These are phyloP conservation scores for Belonocnema kinseyi DNA, from an alignment of 1,140 invertebrate genomes.

Conservation along the genomic window DNA sequence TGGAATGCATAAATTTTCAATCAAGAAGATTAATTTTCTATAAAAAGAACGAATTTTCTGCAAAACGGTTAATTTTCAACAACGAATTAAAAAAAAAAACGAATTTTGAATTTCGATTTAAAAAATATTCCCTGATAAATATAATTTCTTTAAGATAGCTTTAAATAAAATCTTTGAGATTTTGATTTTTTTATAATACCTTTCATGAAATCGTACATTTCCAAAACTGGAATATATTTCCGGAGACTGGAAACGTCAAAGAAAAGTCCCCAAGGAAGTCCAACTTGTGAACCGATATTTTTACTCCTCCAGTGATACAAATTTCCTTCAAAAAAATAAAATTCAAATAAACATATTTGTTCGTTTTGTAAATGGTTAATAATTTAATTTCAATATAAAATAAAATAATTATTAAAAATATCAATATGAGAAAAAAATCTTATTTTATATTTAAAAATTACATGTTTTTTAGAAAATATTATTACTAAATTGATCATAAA, in stretches of 20 bases:
- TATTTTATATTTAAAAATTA: neutral
- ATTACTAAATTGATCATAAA: conserved; percentile 8
- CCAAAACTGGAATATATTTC: conserved; percentile 89
- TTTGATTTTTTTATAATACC: conserved; percentile 69
- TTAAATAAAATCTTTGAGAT: neutral
- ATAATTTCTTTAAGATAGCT: too few relatives aligned
- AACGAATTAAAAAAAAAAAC: too few relatives aligned
- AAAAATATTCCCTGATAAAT: too few relatives aligned
- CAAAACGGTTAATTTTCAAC: too few relatives aligned
- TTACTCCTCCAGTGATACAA: conserved; percentile 92
- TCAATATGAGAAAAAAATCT: conserved; percentile 2
- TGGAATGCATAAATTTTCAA: too few relatives aligned
- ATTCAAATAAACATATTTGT: conserved; percentile 34
- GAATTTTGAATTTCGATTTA: too few relatives aligned
- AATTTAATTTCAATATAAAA: neutral
- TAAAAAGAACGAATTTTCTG: too few relatives aligned
- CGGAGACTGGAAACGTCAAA: conserved; percentile 90
- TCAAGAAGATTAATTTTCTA: too few relatives aligned
- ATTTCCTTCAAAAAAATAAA: conserved; percentile 56
- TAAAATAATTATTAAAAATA: conserved; percentile 1
- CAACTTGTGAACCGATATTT: conserved; percentile 73
- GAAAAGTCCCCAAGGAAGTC: conserved; percentile 87
- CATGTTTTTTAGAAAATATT: neutral
- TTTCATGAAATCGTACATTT: conserved; percentile 89
- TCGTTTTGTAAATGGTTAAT: conserved; percentile 3